Evolutionary conservation across 2,888 invertebrate genomes (phyloP).

Genomic region (Drosophila gaucha): DNA sequence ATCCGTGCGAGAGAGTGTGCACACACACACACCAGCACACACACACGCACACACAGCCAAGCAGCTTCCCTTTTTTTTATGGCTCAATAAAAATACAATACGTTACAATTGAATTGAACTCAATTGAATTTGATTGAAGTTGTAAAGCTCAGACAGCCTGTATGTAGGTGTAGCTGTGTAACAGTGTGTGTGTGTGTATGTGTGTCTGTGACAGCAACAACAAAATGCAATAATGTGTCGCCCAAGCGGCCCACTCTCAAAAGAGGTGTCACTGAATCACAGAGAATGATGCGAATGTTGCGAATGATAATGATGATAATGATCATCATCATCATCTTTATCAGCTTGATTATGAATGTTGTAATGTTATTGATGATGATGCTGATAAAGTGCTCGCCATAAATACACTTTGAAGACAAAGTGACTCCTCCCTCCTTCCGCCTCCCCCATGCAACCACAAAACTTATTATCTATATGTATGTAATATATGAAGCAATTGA

Average conservation of each 20-base stretch:
- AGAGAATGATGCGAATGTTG: neutral
- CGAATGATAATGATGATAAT: constrained; percentile 6
- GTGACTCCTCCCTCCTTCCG: neutral
- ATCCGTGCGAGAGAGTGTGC: constrained; percentile 49
- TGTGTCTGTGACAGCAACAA: constrained; percentile 38
- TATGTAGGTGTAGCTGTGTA: constrained; percentile 17
- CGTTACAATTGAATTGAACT: constrained; percentile 80
- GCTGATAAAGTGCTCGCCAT: constrained; percentile 61
- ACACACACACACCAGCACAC: constrained; percentile 25
- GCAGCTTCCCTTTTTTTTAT: constrained; percentile 71
- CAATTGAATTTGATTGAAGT: constrained; percentile 81
- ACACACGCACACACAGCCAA: constrained; percentile 4
- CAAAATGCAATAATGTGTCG: constrained; percentile 72
- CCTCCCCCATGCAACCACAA: constrained; percentile 9
- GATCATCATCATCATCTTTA: constrained; percentile 1
- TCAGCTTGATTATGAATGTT: constrained; percentile 2
- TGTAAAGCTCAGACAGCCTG: constrained; percentile 75
- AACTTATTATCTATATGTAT: constrained; percentile 10
- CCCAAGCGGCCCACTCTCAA: constrained; percentile 25
- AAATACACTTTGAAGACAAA: constrained; percentile 69
- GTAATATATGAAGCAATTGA: constrained; percentile 35
- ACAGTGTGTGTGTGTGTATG: constrained; percentile 12
- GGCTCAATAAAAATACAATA: constrained; percentile 80
- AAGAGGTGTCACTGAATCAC: constrained; percentile 56
- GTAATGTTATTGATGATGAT: constrained; percentile 28